Conservation (phyloP, 1,140 invertebrate genomes). For the Diorhabda carinulata region DNA sequence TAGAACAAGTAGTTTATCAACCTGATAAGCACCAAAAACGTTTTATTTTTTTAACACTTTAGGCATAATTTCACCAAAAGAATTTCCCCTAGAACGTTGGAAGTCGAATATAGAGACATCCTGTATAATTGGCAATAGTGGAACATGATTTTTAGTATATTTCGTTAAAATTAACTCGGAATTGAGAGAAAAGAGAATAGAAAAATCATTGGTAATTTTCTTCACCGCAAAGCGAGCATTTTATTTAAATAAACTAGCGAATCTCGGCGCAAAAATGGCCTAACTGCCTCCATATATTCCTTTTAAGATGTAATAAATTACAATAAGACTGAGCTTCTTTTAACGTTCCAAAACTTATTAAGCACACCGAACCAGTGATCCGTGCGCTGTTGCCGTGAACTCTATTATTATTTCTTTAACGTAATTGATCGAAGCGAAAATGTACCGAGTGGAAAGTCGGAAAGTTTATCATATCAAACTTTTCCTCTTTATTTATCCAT, state of each 20-base stretch:
- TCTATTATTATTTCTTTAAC: conserved; percentile 3
- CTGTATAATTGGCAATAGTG: not conserved
- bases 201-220: conserved; percentile 6
- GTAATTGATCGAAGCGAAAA: no score
- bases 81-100: no score
- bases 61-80: no score
- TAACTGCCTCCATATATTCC: conserved; percentile 8
- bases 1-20: no score
- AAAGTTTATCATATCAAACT: no score
- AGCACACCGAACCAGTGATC: not conserved
- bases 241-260: conserved; percentile 9
- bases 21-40: no score
- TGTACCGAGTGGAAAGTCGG: no score
- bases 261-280: conserved; percentile 1
- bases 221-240: conserved; percentile 4
- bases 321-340: conserved; percentile 3
- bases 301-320: conserved; percentile 11
- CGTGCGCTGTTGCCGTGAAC: not conserved
- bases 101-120: no score
- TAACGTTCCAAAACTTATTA: not conserved
- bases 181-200: not conserved
- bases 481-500: no score
- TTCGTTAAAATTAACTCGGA: not conserved
- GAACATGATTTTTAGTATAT: conserved; percentile 5
- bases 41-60: no score